Percentiles rank a stretch among this genome's conserved stretches.
Evolutionary conservation across 2,113 vertebrate genomes (phyloP).

Genomic region (Ptilonorhynchus violaceus): DNA sequence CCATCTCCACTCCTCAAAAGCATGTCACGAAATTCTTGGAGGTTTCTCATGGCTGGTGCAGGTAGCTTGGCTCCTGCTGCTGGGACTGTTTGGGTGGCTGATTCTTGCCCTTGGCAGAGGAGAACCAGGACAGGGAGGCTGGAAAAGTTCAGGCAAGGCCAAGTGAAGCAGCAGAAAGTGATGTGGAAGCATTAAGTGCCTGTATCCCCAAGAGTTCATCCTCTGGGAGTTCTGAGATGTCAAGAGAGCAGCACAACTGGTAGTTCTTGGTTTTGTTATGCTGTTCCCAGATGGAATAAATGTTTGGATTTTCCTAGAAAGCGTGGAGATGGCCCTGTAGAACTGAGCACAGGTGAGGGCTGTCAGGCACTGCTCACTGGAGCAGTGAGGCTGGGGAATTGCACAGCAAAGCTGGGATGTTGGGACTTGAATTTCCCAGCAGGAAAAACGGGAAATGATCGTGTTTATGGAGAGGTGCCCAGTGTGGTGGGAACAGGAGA

Average conservation of each 20-base stretch:
- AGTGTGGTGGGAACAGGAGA: not conserved
- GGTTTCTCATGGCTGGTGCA: not conserved
- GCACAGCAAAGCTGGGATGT: not conserved
- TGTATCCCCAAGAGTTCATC: not conserved
- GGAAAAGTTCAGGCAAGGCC: not conserved
- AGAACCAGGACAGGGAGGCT: not conserved
- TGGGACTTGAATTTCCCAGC: not conserved
- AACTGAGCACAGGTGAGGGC: not conserved
- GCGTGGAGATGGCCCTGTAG: not conserved
- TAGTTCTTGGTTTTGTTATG: fast-evolving
- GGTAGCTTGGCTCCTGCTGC: not conserved
- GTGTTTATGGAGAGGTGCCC: fast-evolving
- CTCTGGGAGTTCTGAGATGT: not conserved
- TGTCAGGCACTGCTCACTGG: not conserved
- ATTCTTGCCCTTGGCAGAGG: not conserved
- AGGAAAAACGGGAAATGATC: fast-evolving
- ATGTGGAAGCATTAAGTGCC: not conserved
- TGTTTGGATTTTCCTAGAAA: not conserved
- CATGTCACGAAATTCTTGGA: fast-evolving
- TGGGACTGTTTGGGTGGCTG: not conserved
- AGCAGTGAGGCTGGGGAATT: not conserved
- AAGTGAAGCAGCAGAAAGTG: not conserved
- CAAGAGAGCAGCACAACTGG: not conserved
- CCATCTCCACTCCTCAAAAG: not conserved
- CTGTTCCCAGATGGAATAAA: not conserved